Evolutionary conservation across 1,140 invertebrate genomes (phyloP).

Genomic region (Matsumurasca onukii): DNA sequence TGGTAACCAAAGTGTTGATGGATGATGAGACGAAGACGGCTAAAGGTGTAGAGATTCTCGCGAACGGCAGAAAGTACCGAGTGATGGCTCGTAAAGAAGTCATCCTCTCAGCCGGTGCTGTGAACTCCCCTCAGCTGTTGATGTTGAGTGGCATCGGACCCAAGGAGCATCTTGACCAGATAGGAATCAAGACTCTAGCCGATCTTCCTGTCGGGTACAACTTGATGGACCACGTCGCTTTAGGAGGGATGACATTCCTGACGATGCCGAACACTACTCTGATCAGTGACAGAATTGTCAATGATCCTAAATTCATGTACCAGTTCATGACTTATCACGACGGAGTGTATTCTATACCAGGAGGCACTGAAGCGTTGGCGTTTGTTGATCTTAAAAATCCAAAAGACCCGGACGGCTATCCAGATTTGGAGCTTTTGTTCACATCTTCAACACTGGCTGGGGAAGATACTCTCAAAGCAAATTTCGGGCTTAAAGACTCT

Average conservation of each 20-base stretch:
- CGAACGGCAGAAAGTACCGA: constrained; percentile 45
- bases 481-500: constrained; percentile 47
- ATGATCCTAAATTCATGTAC: constrained; percentile 19
- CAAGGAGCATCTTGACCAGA: constrained; percentile 48
- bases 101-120: constrained; percentile 60
- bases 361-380: constrained; percentile 75
- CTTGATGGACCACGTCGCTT: constrained; percentile 73
- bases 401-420: constrained; percentile 58
- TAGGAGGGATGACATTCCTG: constrained; percentile 41
- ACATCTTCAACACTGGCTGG: constrained; percentile 28
- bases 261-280: constrained; percentile 2
- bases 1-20: constrained; percentile 53
- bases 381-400: constrained; percentile 70
- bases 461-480: constrained; percentile 41
- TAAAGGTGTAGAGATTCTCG: constrained; percentile 56
- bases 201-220: constrained; percentile 78
- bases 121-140: constrained; percentile 66
- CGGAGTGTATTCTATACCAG: constrained; percentile 74
- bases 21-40: constrained; percentile 58
- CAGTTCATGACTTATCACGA: constrained; percentile 19
- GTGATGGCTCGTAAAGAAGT: constrained; percentile 56
- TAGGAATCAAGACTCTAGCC: constrained; percentile 56
- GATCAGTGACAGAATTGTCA: constrained; percentile 30
- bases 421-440: constrained; percentile 49
- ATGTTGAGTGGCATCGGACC: constrained; percentile 68